Evolutionary conservation across 2,888 invertebrate genomes (phyloP).

Genomic region (Orthonychiurus folsomi): DNA sequence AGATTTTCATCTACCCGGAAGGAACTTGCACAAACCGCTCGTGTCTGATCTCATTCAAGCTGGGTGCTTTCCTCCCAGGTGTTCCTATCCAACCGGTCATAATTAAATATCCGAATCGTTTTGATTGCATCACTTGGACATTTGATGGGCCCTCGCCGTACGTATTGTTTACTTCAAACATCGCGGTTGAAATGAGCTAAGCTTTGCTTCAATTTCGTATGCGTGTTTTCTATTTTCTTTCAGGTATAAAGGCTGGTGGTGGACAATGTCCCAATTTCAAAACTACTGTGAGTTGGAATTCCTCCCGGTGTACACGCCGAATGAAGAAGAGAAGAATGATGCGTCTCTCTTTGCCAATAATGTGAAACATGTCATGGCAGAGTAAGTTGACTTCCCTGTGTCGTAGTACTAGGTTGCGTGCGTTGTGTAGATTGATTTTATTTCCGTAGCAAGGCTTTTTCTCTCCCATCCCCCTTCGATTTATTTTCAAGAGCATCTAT

Average conservation of each 20-base stretch:
- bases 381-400: conserved; percentile 53
- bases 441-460: too few relatives aligned
- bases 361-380: conserved; percentile 82
- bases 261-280: conserved; percentile 77
- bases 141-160: conserved; percentile 92
- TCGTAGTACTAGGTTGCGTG: too few relatives aligned
- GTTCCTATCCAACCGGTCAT: conserved; percentile 92
- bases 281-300: conserved; percentile 84
- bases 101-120: conserved; percentile 73
- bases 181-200: background rate
- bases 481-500: too few relatives aligned
- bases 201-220: too few relatives aligned
- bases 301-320: conserved; percentile 82
- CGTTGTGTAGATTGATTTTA: too few relatives aligned
- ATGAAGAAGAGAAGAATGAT: conserved; percentile 72
- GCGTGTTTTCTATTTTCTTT: conserved; percentile 40
- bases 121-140: conserved; percentile 85
- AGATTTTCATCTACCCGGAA: conserved; percentile 55
- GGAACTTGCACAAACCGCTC: conserved; percentile 93
- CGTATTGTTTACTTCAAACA: conserved; percentile 46
- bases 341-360: conserved; percentile 83
- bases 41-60: conserved; percentile 54
- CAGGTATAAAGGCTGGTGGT: conserved; percentile 74
- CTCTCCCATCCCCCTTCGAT: too few relatives aligned
- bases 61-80: conserved; percentile 87